Evolutionary conservation across 2,888 invertebrate species (phyloP).

Genomic region (Cepaea hortensis): DNA sequence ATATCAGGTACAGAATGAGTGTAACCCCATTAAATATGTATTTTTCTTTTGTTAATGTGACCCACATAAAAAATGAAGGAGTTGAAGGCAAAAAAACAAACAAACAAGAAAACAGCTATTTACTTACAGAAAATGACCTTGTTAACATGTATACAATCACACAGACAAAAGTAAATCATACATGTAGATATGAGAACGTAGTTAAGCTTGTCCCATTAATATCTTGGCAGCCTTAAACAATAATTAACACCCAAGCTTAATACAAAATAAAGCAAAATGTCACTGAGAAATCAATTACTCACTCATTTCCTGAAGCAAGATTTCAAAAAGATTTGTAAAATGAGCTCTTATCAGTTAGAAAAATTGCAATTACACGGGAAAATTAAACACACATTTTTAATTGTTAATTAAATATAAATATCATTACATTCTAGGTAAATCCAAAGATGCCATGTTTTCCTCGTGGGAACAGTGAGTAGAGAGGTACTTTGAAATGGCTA

Average conservation of each 20-base stretch:
- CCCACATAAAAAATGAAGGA: background rate
- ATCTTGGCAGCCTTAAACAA: too few species aligned
- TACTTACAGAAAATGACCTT: background rate
- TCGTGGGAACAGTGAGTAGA: too few species aligned
- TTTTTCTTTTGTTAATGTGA: background rate
- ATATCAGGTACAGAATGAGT: background rate
- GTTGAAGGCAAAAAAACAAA: background rate
- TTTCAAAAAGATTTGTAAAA: background rate
- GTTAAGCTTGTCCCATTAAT: too few species aligned
- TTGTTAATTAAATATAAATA: too few species aligned
- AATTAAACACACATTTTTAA: too few species aligned
- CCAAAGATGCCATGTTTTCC: too few species aligned
- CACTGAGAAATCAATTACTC: background rate
- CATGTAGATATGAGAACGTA: too few species aligned
- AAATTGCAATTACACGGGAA: too few species aligned
- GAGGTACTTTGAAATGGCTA: too few species aligned
- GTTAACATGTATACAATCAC: background rate
- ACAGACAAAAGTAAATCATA: background rate
- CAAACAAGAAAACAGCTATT: background rate
- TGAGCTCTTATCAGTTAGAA: too few species aligned
- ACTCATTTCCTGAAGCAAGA: slow-evolving; percentile 19
- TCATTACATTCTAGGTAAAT: too few species aligned
- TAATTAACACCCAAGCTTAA: too few species aligned
- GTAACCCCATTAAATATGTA: background rate
- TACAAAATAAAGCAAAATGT: background rate